Evolutionary conservation across 2,888 invertebrate genomes (phyloP).

Genomic region (Corythucha ciliata): DNA sequence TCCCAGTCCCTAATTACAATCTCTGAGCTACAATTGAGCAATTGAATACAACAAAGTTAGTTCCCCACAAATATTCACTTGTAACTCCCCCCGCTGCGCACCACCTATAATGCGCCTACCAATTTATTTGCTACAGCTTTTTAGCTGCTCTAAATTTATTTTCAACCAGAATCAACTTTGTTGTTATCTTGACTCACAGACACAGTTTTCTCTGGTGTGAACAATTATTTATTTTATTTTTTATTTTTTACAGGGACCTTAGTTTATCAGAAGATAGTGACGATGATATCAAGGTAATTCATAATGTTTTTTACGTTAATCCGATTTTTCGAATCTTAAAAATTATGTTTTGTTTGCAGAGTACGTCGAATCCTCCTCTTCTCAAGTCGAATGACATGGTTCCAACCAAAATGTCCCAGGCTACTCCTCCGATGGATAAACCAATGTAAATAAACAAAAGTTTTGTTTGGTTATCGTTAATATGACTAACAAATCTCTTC

Average conservation of each 20-base stretch:
- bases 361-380: not conserved
- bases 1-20: too few relatives aligned
- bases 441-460: slow-evolving; percentile 14
- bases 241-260: slow-evolving; percentile 46
- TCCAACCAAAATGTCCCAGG: slow-evolving; percentile 11
- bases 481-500: not conserved
- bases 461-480: not conserved
- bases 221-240: not conserved
- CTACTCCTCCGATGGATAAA: slow-evolving; percentile 22
- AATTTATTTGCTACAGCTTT: too few relatives aligned
- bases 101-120: too few relatives aligned
- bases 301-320: not conserved
- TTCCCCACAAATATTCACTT: too few relatives aligned
- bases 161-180: too few relatives aligned
- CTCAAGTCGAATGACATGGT: slow-evolving; percentile 11
- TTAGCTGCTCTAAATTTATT: too few relatives aligned
- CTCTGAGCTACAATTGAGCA: too few relatives aligned
- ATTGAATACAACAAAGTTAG: too few relatives aligned
- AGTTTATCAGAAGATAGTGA: slow-evolving; percentile 68
- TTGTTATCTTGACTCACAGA: too few relatives aligned
- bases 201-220: too few relatives aligned
- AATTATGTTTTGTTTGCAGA: slow-evolving; percentile 11
- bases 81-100: too few relatives aligned
- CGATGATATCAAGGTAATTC: slow-evolving; percentile 52
- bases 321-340: not conserved